A percentile compares a stretch with the other conserved stretches of the same genome.
phyloP scores from a whole-genome alignment of 2,113 vertebrate genomes.

The Strix aluco region DNA sequence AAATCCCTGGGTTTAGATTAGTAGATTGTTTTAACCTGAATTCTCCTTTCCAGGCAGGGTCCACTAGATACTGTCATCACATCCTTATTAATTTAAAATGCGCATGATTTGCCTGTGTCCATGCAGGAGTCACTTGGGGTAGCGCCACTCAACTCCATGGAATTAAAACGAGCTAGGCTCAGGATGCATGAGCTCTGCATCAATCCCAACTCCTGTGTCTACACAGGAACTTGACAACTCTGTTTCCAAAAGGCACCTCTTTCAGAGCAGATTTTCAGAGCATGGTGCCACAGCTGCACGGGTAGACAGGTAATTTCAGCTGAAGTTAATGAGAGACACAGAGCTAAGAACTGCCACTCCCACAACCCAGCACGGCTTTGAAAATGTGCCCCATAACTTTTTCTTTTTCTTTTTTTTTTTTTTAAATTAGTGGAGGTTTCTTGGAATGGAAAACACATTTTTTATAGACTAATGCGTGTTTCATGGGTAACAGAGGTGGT shows the following conservation, averaged over 20 bases:
- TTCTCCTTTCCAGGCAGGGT: background rate
- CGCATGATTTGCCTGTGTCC: rapidly evolving
- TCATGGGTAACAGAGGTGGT: background rate
- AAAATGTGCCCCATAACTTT: background rate
- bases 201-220: background rate
- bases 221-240: background rate
- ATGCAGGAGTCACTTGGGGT: background rate
- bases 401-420: background rate
- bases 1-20: background rate
- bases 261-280: background rate
- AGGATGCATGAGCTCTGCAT: background rate
- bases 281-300: background rate
- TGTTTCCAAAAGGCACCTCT: background rate
- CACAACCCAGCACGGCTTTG: background rate
- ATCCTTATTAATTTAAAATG: background rate
- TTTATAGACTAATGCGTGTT: background rate
- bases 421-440: background rate
- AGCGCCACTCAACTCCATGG: background rate
- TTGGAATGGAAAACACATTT: background rate
- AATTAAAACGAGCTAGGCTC: rapidly evolving
- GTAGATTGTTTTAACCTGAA: background rate
- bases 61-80: background rate
- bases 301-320: background rate
- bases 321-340: background rate
- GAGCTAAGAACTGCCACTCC: background rate